Conservation (phyloP, 2,888 invertebrate species). For the Bembecia ichneumoniformis region DNA sequence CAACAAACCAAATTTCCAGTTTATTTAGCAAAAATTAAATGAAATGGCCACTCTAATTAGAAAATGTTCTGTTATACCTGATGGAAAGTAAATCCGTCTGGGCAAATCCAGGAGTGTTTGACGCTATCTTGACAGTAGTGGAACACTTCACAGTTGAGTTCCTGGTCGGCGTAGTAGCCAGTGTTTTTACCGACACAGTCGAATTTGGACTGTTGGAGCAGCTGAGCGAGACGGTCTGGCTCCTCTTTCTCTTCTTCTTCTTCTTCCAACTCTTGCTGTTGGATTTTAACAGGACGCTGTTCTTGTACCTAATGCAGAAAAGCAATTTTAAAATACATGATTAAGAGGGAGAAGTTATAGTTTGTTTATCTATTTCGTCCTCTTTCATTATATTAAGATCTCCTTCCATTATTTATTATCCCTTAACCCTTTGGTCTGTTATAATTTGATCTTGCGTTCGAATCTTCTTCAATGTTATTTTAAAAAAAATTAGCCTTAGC, state of each 20-base stretch:
- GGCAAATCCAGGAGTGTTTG: constrained; percentile 94
- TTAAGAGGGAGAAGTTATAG: too few species aligned
- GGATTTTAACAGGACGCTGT: constrained; percentile 37
- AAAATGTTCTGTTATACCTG: constrained; percentile 65
- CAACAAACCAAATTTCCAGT: too few species aligned
- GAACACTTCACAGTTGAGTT: constrained; percentile 91
- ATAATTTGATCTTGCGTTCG: too few species aligned
- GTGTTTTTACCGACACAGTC: constrained; percentile 84
- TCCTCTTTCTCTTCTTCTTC: constrained; percentile 84
- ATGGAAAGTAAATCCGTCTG: constrained; percentile 90
- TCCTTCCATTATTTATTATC: too few species aligned
- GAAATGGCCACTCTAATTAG: too few species aligned
- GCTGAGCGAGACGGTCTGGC: constrained; percentile 84
- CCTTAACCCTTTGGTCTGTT: too few species aligned
- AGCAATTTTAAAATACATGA: background rate
- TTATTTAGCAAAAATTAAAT: too few species aligned
- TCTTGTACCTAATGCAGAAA: constrained; percentile 28
- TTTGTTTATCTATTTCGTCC: too few species aligned
- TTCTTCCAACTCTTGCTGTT: constrained; percentile 41
- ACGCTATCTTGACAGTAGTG: constrained; percentile 93
- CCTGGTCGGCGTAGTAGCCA: constrained; percentile 93
- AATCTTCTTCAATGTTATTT: too few species aligned
- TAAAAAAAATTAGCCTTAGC: too few species aligned
- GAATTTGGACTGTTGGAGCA: constrained; percentile 88
- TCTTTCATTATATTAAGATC: too few species aligned